These are phyloP conservation scores for Oryctolagus cuniculus DNA, from an alignment of 2,113 vertebrate genomes.

Conservation along the genomic window mOryCun1.1 NC_091441.1:47347501-47348000, in stretches of 20 bases:
- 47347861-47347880: background rate
- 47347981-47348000: background rate
- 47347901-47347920: background rate
- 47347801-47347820: background rate
- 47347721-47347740: background rate
- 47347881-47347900: background rate
- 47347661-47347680: slow-evolving; percentile 36
- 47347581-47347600: background rate
- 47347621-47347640: background rate
- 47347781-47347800: background rate
- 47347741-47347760: background rate
- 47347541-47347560: background rate
- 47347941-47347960: background rate
- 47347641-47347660: background rate
- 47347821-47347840: background rate
- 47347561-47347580: background rate
- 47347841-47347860: background rate
- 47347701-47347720: background rate
- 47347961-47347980: background rate
- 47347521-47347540: background rate
- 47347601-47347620: background rate
- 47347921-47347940: background rate
- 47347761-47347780: background rate
- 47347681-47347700: slow-evolving; percentile 35
- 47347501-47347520: background rate